A percentile compares a stretch with the other conserved stretches of the same genome.
Conservation (phyloP, 2,888 invertebrate species). For the Dolichomitus sp. region DNA sequence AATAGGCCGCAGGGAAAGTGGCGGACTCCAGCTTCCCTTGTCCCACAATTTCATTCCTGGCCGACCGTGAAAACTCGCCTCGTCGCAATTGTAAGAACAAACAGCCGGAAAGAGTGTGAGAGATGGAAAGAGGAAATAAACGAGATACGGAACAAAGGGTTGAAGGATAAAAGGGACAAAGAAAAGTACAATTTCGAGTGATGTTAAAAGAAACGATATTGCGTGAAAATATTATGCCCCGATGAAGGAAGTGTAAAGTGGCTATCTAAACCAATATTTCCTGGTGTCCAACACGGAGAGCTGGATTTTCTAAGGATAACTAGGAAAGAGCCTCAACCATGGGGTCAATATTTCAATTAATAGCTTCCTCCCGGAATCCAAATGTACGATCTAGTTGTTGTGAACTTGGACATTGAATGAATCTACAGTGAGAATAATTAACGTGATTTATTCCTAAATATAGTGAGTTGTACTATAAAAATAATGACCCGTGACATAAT, state of each 20-base stretch:
- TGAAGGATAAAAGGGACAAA: conserved; percentile 55
- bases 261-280: conserved; percentile 16
- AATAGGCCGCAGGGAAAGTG: conserved; percentile 69
- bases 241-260: conserved; percentile 38
- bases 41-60: conserved; percentile 70
- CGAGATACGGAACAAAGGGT: conserved; percentile 56
- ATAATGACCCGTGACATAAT: too few relatives aligned
- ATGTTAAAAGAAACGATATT: conserved; percentile 25
- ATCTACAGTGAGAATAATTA: too few relatives aligned
- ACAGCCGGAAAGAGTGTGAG: conserved; percentile 51
- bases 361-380: too few relatives aligned
- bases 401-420: too few relatives aligned
- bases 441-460: too few relatives aligned
- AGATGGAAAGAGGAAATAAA: conserved; percentile 45
- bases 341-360: too few relatives aligned
- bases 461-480: too few relatives aligned
- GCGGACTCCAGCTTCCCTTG: conserved; percentile 66
- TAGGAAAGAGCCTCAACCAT: too few relatives aligned
- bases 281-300: background rate
- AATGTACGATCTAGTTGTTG: too few relatives aligned
- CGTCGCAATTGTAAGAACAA: conserved; percentile 71
- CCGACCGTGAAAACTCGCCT: conserved; percentile 71
- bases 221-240: conserved; percentile 42
- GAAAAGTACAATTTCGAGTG: conserved; percentile 59
- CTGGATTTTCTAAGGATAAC: too few relatives aligned